Evolutionary conservation across 2,888 invertebrate genomes (phyloP).

Genomic region (Hydroisotoma schaefferi): DNA sequence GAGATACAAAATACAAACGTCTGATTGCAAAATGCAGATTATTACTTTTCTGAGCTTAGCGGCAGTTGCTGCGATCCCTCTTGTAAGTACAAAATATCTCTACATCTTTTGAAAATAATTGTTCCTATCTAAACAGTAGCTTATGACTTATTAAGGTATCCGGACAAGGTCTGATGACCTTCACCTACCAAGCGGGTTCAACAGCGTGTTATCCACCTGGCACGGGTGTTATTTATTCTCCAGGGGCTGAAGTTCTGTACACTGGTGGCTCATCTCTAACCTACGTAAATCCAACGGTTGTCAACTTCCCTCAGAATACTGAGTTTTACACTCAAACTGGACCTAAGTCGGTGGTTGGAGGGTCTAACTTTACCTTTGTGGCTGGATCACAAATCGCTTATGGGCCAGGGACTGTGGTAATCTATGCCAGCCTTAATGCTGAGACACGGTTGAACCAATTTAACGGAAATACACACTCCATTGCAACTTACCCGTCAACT

Average conservation of each 20-base stretch:
- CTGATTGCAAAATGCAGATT: too few species aligned
- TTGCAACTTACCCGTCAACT: constrained; percentile 10
- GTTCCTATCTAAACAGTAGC: too few species aligned
- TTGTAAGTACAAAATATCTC: too few species aligned
- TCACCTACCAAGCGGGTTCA: constrained; percentile 10
- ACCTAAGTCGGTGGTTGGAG: neutral
- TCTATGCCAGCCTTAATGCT: neutral
- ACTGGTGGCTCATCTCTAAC: constrained; percentile 8
- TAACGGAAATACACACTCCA: constrained; percentile 17
- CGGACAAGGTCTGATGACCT: too few species aligned
- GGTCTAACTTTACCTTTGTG: neutral
- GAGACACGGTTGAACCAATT: constrained; percentile 10
- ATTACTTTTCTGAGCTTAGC: too few species aligned
- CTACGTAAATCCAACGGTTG: neutral
- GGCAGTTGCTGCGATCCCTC: too few species aligned
- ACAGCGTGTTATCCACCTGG: constrained; percentile 14
- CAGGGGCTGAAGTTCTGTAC: constrained; percentile 11
- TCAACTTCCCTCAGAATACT: neutral
- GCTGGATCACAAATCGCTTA: neutral
- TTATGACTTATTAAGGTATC: too few species aligned
- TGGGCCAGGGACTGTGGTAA: neutral
- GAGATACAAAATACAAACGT: too few species aligned
- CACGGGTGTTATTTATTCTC: constrained; percentile 11
- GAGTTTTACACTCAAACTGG: constrained; percentile 9
- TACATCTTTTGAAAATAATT: too few species aligned